Base-by-base conservation (phyloP, 2,113 vertebrate genomes). In the Prunella fulvescens region DNA sequence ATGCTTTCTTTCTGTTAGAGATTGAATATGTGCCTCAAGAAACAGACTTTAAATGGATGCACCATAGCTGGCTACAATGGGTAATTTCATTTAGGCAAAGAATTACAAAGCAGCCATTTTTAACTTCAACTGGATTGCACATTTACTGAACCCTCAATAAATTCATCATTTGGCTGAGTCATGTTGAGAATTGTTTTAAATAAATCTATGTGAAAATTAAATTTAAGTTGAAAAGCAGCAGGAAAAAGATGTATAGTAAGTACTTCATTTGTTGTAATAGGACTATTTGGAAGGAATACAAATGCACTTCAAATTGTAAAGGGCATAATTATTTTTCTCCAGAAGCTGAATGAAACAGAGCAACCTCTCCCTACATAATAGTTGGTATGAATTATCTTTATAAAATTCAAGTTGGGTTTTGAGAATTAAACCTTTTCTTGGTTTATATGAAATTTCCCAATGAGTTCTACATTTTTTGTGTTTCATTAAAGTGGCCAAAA, bases 201-300 rank as follows among this genome's bases (percentile, higher is more conserved):
- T 95, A 90, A 94, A 94, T 96, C 93, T 97, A 91, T 96, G 76
- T 91, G 58, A 95, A 97, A 97, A 95, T 97, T 96, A 95, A 91
- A 94, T 97, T 97, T 96, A 97, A 95, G 73, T 95, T 95, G 85
- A 97, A 96, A 98, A 96, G 74, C 70, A 96, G 95, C 73, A 83
- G 77, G 80, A 85, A 94, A 76, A 93, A 97, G 92, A 95, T 88
- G 69, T 78, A 96, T 77, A 95, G 80, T 76, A 85, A 96, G 86
- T 93, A 93, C 50, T 95, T 97, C 71, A 92, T 81, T 95, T 96
- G 76, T 96, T 93, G 72, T 92, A 92, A 93, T 86, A 94, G 81
- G 61, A 78, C 79, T 84, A 50, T 92, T 95, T 96, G 88, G 88
- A 93, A 91, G 88, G 93, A 88, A 96, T 95, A 93, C 89, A 95